Conservation (phyloP, 2,113 vertebrate species). For the Callipepla californica region DNA sequence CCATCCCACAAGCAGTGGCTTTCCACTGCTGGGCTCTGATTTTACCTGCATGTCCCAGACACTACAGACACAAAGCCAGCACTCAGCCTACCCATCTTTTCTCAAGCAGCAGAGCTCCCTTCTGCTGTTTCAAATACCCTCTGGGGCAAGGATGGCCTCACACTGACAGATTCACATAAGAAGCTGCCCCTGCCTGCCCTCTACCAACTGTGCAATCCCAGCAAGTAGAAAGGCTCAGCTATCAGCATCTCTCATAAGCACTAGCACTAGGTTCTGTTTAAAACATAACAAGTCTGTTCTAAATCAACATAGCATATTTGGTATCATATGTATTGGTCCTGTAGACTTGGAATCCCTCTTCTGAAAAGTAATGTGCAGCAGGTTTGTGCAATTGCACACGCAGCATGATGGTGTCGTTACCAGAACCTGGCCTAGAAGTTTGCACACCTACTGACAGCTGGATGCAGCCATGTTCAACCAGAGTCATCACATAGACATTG, state of each 20-base stretch:
- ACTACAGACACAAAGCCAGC: background rate
- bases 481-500: background rate
- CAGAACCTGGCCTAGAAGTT: background rate
- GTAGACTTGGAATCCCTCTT: background rate
- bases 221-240: background rate
- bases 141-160: background rate
- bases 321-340: conserved; percentile 30
- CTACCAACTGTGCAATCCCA: background rate
- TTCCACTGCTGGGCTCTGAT: background rate
- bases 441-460: background rate
- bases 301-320: background rate
- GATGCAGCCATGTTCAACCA: background rate
- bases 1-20: background rate
- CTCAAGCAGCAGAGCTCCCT: background rate
- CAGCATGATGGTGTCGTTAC: background rate
- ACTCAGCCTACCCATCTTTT: background rate
- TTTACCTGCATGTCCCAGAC: background rate
- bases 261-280: background rate
- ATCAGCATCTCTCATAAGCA: background rate
- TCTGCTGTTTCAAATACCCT: background rate
- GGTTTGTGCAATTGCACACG: background rate
- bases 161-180: background rate
- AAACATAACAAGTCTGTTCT: background rate
- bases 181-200: background rate
- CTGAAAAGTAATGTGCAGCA: background rate